Conservation (phyloP, 2,113 vertebrate species). For the Odontesthes bonariensis region DNA sequence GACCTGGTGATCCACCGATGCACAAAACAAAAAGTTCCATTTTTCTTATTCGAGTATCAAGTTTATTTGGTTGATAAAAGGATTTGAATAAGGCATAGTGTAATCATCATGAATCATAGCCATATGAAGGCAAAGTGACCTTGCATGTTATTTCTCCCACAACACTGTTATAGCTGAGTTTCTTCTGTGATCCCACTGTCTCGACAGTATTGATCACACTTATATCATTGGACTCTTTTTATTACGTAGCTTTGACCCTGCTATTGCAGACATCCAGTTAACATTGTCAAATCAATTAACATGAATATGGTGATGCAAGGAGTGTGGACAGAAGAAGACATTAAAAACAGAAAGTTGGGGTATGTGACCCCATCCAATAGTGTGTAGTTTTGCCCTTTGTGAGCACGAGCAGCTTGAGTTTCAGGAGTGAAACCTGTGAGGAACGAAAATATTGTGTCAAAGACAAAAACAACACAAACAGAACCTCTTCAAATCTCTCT, state of each 20-base stretch:
- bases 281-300: constrained; percentile 62
- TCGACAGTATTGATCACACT: constrained; percentile 70
- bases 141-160: constrained; percentile 53
- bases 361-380: not conserved
- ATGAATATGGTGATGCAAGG: constrained; percentile 48
- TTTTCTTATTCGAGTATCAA: constrained; percentile 25
- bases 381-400: not conserved
- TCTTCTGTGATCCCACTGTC: constrained; percentile 55
- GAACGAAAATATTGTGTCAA: constrained; percentile 26
- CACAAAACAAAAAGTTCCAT: constrained; percentile 5
- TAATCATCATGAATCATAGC: constrained; percentile 58
- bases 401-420: constrained; percentile 1
- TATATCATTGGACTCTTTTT: constrained; percentile 61
- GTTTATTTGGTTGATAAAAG: constrained; percentile 41
- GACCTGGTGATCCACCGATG: constrained; percentile 4
- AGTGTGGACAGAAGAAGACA: constrained; percentile 23
- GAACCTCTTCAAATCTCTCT: constrained; percentile 16
- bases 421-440: constrained; percentile 20
- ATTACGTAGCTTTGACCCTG: constrained; percentile 64
- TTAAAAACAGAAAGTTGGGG: constrained; percentile 17
- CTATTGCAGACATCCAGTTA: constrained; percentile 54
- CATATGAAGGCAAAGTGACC: constrained; percentile 45
- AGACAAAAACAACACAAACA: not conserved
- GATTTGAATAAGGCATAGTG: constrained; percentile 36
- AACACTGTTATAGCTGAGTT: constrained; percentile 48